A percentile compares a stretch with the other conserved stretches of the same genome.
phyloP scores from a whole-genome alignment of 1,140 invertebrate species.

The Gonatopus flavifemur region DNA sequence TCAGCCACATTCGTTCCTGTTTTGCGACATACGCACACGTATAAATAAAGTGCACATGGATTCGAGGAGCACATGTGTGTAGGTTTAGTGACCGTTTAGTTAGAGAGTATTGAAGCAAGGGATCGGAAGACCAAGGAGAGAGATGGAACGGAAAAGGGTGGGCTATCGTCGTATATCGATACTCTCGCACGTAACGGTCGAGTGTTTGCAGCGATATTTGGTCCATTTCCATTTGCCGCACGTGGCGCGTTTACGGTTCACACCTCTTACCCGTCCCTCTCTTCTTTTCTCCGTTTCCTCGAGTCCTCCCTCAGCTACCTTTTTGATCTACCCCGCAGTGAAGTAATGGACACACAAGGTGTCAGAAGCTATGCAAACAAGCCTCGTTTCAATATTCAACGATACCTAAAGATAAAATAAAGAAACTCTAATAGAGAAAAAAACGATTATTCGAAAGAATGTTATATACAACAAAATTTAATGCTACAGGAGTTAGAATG shows the following conservation, averaged over 20 bases:
- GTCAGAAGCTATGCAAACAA: constrained; percentile 47
- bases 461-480: too few relatives aligned
- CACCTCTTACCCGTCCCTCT: constrained; percentile 36
- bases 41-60: constrained; percentile 20
- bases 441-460: too few relatives aligned
- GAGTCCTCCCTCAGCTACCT: constrained; percentile 6
- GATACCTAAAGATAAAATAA: too few relatives aligned
- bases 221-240: constrained; percentile 57
- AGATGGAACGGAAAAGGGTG: constrained; percentile 41
- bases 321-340: constrained; percentile 20
- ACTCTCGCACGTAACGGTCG: constrained; percentile 45
- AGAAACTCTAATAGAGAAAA: too few relatives aligned
- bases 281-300: constrained; percentile 7
- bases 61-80: constrained; percentile 13
- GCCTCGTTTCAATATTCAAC: constrained; percentile 11
- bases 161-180: constrained; percentile 55
- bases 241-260: constrained; percentile 52
- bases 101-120: constrained; percentile 11
- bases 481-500: too few relatives aligned
- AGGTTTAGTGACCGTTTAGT: constrained; percentile 17
- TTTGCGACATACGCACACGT: too few relatives aligned
- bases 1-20: too few relatives aligned
- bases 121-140: constrained; percentile 34
- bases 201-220: constrained; percentile 56
- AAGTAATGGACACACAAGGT: constrained; percentile 50